A percentile compares a stretch with the other conserved stretches of the same genome.
These are phyloP conservation scores for Drosophila truncata DNA, from an alignment of 1,140 invertebrate genomes.

Conservation along the genomic window DNA sequence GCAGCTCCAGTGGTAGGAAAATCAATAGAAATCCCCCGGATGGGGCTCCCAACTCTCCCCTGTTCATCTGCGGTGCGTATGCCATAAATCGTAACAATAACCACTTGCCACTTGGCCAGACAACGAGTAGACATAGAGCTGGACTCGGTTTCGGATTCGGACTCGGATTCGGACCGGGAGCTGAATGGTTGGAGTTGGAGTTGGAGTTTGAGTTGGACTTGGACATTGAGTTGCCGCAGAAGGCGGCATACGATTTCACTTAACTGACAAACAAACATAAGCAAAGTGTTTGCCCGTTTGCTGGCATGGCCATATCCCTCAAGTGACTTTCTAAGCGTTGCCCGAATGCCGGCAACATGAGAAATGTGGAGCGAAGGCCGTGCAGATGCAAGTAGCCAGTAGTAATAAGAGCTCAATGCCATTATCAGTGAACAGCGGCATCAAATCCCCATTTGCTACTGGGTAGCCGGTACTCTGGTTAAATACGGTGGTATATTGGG, in stretches of 20 bases:
- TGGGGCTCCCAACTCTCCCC: slow-evolving; percentile 18
- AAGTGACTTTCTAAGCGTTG: slow-evolving; percentile 65
- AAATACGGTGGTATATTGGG: not conserved
- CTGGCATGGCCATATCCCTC: slow-evolving; percentile 46
- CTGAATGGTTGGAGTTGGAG: not conserved
- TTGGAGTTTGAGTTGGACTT: slow-evolving; percentile 7
- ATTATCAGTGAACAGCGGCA: slow-evolving; percentile 41
- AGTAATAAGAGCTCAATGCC: slow-evolving; percentile 42
- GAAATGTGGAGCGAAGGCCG: slow-evolving; percentile 73
- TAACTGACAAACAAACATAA: slow-evolving; percentile 64
- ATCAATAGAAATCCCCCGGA: slow-evolving; percentile 74
- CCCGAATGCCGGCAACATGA: slow-evolving; percentile 68
- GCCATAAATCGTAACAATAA: slow-evolving; percentile 82
- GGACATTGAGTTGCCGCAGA: slow-evolving; percentile 29
- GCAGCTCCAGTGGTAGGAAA: slow-evolving; percentile 30
- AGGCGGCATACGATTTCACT: slow-evolving; percentile 76
- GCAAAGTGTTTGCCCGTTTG: slow-evolving; percentile 52
- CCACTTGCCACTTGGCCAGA: slow-evolving; percentile 70
- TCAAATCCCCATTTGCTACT: slow-evolving; percentile 54
- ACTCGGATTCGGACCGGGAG: slow-evolving; percentile 3
- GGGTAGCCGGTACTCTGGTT: not conserved
- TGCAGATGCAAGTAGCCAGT: slow-evolving; percentile 36
- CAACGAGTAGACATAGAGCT: slow-evolving; percentile 58
- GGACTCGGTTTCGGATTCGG: slow-evolving; percentile 25
- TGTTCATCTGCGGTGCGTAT: slow-evolving; percentile 72